phyloP scores from a whole-genome alignment of 2,888 invertebrate genomes.

The Notocelia uddmanniana region DNA sequence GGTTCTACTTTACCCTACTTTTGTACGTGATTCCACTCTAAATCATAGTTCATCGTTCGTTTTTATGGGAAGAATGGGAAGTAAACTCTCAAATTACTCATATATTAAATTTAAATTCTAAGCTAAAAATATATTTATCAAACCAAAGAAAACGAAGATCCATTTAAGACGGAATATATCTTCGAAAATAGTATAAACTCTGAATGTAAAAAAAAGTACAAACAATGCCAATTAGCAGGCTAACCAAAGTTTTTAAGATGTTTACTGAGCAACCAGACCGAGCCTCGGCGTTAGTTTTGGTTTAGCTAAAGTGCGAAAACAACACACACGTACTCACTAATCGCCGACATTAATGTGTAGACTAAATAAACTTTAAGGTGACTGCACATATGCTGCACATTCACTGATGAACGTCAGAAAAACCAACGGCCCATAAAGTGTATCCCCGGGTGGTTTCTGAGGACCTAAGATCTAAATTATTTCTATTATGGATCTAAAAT shows the following conservation, averaged over 20 bases:
- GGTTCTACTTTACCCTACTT: too few species aligned
- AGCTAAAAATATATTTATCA: too few species aligned
- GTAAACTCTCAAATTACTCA: background rate
- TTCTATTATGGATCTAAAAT: too few species aligned
- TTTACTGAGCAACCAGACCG: constrained; percentile 14
- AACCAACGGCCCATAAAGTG: background rate
- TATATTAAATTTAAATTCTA: too few species aligned
- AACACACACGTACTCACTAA: background rate
- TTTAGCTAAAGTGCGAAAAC: background rate
- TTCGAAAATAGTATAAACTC: too few species aligned
- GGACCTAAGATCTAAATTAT: too few species aligned
- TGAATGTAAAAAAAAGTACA: background rate
- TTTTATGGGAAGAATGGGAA: background rate
- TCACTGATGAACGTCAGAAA: background rate
- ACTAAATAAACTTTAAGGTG: background rate
- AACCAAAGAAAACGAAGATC: too few species aligned
- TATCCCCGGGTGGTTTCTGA: too few species aligned
- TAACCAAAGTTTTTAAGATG: constrained; percentile 6
- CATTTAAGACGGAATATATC: too few species aligned
- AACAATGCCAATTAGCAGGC: constrained; percentile 7
- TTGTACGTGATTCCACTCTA: too few species aligned
- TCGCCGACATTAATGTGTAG: background rate
- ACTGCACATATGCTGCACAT: too few species aligned
- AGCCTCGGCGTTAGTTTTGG: background rate
- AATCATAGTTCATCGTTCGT: background rate